Conservation (phyloP, 2,888 invertebrate genomes). For the Drosophila koepferae region DNA sequence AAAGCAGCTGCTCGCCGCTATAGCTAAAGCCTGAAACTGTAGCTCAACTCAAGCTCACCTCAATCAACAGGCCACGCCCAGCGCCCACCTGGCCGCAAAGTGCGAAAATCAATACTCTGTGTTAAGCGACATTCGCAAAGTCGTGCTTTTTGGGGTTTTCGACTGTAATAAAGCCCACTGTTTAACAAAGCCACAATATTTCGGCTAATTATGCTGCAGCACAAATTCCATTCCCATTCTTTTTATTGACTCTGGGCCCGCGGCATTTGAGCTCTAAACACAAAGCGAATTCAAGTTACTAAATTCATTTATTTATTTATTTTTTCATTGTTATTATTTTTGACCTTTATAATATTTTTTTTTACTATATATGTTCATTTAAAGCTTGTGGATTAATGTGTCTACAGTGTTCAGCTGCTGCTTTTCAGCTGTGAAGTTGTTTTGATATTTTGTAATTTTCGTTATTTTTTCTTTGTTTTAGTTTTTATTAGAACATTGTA, state of each 20-base stretch:
- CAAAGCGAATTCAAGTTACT: not conserved
- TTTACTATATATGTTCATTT: no score
- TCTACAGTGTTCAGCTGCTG: no score
- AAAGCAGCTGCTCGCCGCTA: not conserved
- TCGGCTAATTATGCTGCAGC: not conserved
- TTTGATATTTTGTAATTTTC: no score
- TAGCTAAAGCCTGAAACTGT: not conserved
- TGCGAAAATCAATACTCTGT: slow-evolving; percentile 5
- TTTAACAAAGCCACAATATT: not conserved
- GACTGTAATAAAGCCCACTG: not conserved
- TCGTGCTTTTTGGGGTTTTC: not conserved
- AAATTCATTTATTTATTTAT: no score
- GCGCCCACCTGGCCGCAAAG: not conserved
- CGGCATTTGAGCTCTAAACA: not conserved
- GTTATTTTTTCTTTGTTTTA: no score
- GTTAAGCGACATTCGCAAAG: not conserved
- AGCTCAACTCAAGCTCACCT: slow-evolving; percentile 4
- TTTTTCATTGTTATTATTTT: no score
- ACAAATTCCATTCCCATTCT: not conserved
- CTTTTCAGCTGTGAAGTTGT: no score
- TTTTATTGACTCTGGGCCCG: not conserved
- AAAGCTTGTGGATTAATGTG: no score
- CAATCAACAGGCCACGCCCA: slow-evolving; percentile 7
- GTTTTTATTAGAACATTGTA: no score
- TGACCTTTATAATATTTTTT: no score